phyloP scores from a whole-genome alignment of 2,888 invertebrate species.

The Drosophila longiperda region DNA sequence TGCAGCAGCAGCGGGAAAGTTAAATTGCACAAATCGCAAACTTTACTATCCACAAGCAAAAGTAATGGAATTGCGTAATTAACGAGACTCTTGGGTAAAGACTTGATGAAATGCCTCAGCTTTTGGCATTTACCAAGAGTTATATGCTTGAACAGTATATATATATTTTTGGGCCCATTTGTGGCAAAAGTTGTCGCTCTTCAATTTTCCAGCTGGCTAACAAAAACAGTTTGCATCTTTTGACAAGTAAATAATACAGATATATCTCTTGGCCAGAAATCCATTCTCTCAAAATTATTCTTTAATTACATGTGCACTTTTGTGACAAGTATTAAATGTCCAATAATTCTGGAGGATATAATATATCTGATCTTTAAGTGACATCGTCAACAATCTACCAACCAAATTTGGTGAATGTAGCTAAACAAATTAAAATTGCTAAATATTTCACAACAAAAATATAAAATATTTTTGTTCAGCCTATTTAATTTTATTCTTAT shows the following conservation, averaged over 20 bases:
- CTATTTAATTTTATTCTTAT: neutral
- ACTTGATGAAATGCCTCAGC: constrained; percentile 63
- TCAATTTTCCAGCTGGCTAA: neutral
- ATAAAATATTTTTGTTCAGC: neutral
- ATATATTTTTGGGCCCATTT: neutral
- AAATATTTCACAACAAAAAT: neutral
- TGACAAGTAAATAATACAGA: neutral
- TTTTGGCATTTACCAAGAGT: constrained; percentile 29
- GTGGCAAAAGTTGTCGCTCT: constrained; percentile 35
- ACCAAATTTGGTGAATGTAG: neutral
- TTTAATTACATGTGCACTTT: neutral
- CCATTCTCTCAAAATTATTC: neutral
- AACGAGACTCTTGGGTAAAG: constrained; percentile 70
- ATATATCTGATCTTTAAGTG: neutral
- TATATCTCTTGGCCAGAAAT: neutral
- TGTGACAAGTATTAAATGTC: too few relatives aligned
- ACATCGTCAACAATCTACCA: neutral
- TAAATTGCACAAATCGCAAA: constrained; percentile 74
- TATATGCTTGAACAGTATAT: constrained; percentile 11
- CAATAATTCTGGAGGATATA: too few relatives aligned
- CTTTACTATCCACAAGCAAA: constrained; percentile 68
- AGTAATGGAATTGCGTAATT: constrained; percentile 76
- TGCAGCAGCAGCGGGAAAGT: constrained; percentile 63
- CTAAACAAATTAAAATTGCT: neutral
- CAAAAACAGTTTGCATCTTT: neutral